Evolutionary conservation across 2,113 vertebrate species (phyloP), one percentile per base, ranked within the genome.

Genomic region (Chaetorhynchus papuensis): DNA sequence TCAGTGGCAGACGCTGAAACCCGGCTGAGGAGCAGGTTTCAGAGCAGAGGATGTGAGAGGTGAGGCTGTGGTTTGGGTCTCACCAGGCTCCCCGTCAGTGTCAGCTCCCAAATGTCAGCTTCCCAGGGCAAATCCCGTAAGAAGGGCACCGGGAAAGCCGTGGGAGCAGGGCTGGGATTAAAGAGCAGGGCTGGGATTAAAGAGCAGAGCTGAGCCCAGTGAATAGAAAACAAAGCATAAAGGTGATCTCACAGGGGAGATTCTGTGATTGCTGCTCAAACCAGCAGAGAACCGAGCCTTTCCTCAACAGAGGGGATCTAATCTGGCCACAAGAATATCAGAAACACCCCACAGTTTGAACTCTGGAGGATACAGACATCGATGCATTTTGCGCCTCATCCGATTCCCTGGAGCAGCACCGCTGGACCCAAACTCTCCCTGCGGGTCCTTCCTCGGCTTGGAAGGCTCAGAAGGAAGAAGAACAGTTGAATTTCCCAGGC

Each of bases 11-110:
- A 68, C 81, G 77, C 90, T 17, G 95, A 96, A 93, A 93, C 57
- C 77, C 45, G 89, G 35, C 16, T 44, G 22, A 49, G 49, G 47
- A 49, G 47, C 47, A 49, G 49, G 5, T 81, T 92, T 97, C 75
- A 10, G 81, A 90, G 97, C 95, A 95, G 89, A 95, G 94, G 65
- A 57, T 92, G 95, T 90, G 87, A 64, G 60, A 35, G 71, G 24
- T 2, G 70, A 76, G 82, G 80, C 75, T 94, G 96, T 56, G 97
- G 90, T 94, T 77, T 54, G 78, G 8, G 9, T n/a, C 77, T 65
- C 10, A 41, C 57, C 52, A 23, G 86, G 68, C 68, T 84, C 83
- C 90, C 31, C 1, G 2, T 0, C 64, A 6, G 7, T 15, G 56
- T 9, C 45, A 37, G 37, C 39, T 35, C 3, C n/a, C 77, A 65